These are phyloP conservation scores for Nasua narica DNA, from an alignment of 2,797 vertebrate genomes.

Conservation along the genomic window DNA sequence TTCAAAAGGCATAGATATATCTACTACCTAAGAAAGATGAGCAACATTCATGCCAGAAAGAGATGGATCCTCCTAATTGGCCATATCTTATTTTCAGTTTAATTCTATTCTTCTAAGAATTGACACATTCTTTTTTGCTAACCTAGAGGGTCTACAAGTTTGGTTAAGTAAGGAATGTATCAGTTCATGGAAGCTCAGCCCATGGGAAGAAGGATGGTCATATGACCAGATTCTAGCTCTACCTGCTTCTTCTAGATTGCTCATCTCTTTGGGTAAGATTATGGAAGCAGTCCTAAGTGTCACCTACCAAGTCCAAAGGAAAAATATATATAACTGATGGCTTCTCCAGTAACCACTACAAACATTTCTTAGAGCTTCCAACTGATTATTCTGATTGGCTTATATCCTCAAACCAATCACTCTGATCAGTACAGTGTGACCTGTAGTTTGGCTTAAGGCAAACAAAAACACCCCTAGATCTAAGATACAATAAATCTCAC, in stretches of 20 bases:
- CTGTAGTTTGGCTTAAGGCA: not conserved
- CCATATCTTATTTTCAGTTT: not conserved
- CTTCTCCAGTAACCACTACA: not conserved
- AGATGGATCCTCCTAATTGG: not conserved
- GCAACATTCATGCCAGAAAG: not conserved
- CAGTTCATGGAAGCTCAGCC: not conserved
- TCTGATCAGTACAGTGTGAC: not conserved
- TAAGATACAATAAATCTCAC: not conserved
- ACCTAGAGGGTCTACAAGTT: not conserved
- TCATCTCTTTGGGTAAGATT: not conserved
- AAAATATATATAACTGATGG: not conserved
- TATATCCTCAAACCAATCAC: not conserved
- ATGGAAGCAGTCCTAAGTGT: not conserved
- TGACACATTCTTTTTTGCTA: not conserved
- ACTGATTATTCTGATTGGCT: not conserved
- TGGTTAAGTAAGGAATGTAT: not conserved
- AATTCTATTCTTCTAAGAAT: not conserved
- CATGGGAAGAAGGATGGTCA: not conserved
- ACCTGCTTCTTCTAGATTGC: not conserved
- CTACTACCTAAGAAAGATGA: not conserved
- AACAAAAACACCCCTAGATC: not conserved
- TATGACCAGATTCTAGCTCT: not conserved
- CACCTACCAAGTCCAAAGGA: not conserved
- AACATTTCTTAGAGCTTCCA: not conserved
- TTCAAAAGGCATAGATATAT: not conserved